Evolutionary conservation across 2,888 invertebrate species (phyloP), one percentile per base, ranked within the genome.

Genomic region (Metalampra italica): DNA sequence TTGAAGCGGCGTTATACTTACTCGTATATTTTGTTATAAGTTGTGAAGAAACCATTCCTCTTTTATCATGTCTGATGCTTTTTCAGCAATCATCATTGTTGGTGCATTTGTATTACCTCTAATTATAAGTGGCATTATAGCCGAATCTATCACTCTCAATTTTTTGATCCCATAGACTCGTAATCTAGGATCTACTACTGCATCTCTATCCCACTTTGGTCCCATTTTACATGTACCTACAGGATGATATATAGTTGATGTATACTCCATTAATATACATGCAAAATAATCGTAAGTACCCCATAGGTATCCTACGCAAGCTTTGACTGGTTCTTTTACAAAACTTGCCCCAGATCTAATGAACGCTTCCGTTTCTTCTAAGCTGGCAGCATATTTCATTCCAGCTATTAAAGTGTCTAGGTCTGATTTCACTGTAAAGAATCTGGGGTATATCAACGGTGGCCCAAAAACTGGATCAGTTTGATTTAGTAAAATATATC

Each of bases 61-160:
- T 68, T 94, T 94, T 45, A 95, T 93, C 87, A 95, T 91, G 76
- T 96, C 95, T 0, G 94, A 91, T 0, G 91, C 94, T 61, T 95
- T 95, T 69, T 97, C 96, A 0, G 92, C 96, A 47, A 96, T 95
- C 96, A 96, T 96, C 11, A 96, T 93, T 0, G 93, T 92, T 0
- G 96, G 95, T 0, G 94, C 96, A 72, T 96, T 96, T 0, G 95
- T 95, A 74, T 96, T 96, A 5, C 94, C 95, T 65, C 91, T 76
- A 0, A 91, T 83, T 54, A 93, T 91, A 22, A 78, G 72, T 0
- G 93, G 93, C 92, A 93, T 93, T 14, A 93, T 90, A 0, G 93
- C 93, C 0, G 93, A 90, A 66, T 94, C 94, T 11, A 93, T 89
- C 0, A 94, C 94, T 62, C 94, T 82, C 30, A 94, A 71, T 14